Conservation (phyloP, 1,140 invertebrate species). For the Cardiocondyla obscurior region DNA sequence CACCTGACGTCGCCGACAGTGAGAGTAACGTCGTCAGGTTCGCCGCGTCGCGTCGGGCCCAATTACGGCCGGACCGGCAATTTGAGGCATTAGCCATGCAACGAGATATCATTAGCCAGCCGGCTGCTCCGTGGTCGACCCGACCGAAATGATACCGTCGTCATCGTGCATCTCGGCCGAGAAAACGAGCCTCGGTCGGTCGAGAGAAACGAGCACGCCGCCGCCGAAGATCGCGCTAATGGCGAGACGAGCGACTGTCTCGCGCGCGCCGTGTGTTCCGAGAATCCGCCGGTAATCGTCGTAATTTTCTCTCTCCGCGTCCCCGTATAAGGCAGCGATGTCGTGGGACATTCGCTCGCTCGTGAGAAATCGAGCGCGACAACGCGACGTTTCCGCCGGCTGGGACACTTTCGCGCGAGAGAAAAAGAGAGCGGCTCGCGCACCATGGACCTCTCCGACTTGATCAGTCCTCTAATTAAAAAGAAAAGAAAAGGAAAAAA, state of each 20-base stretch:
- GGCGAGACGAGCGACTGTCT: conserved; percentile 24
- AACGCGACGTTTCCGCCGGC: neutral
- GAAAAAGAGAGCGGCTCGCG: neutral
- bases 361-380: conserved; percentile 38
- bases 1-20: neutral
- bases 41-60: neutral
- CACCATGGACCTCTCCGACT: neutral
- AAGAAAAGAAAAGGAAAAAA: neutral
- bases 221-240: neutral
- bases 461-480: neutral
- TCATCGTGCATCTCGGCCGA: neutral
- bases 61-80: conserved; percentile 40
- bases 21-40: neutral
- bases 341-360: conserved; percentile 20
- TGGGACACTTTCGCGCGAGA: neutral
- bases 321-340: conserved; percentile 55
- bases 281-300: conserved; percentile 61
- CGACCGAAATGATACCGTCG: conserved; percentile 33
- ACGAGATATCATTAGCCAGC: conserved; percentile 53
- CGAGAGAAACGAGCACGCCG: neutral
- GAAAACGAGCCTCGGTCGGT: no score
- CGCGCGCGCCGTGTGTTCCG: conserved; percentile 49
- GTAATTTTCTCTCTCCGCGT: conserved; percentile 61
- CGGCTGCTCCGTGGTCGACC: neutral
- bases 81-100: conserved; percentile 52